Evolutionary conservation across 2,797 vertebrate genomes (phyloP).

Genomic region (Oreortyx pictus): DNA sequence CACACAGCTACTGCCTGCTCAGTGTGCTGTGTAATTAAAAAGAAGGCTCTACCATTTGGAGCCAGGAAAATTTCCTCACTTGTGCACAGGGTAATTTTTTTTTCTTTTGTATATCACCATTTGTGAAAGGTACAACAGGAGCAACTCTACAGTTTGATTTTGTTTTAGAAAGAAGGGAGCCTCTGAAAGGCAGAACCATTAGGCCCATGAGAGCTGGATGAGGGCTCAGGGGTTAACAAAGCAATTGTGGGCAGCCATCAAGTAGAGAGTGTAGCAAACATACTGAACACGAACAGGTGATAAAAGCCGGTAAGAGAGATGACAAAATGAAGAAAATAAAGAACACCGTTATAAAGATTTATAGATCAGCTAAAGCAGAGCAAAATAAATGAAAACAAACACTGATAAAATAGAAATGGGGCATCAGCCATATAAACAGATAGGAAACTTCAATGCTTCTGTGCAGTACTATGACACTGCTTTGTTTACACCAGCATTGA

Average conservation of each 20-base stretch:
- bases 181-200: background rate
- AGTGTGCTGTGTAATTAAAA: background rate
- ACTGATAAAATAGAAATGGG: slow-evolving; percentile 76
- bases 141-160: background rate
- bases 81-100: background rate
- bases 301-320: slow-evolving; percentile 71
- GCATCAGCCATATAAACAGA: slow-evolving; percentile 73
- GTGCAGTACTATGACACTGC: slow-evolving; percentile 75
- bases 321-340: slow-evolving; percentile 78
- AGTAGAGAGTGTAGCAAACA: slow-evolving; percentile 58
- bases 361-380: slow-evolving; percentile 70
- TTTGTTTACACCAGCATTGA: slow-evolving; percentile 77
- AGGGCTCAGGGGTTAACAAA: slow-evolving; percentile 11
- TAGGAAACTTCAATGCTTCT: slow-evolving; percentile 78
- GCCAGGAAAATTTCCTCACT: background rate
- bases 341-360: slow-evolving; percentile 76
- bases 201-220: background rate
- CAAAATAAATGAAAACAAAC: slow-evolving; percentile 73
- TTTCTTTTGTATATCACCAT: background rate
- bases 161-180: background rate
- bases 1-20: background rate
- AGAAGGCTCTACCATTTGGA: background rate
- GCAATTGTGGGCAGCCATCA: background rate
- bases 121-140: background rate
- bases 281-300: slow-evolving; percentile 75